Evolutionary conservation across 2,888 invertebrate genomes (phyloP).

Genomic region (Ptilodon capucinus): DNA sequence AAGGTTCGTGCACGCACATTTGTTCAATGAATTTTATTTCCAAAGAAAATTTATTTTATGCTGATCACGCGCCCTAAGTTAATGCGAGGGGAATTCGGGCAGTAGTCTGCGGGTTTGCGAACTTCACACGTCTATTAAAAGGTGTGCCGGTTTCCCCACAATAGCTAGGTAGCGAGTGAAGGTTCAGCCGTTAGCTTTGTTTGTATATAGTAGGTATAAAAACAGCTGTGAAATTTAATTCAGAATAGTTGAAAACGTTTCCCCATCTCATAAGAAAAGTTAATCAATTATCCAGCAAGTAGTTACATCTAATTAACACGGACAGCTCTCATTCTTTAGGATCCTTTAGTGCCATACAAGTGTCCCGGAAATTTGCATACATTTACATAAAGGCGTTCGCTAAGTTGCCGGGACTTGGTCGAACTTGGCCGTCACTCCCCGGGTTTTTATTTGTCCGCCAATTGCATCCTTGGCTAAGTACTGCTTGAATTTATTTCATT

Average conservation of each 20-base stretch:
- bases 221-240: too few species aligned
- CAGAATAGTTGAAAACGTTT: not conserved
- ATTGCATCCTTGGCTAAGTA: constrained; percentile 17
- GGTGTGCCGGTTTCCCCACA: too few species aligned
- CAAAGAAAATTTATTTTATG: too few species aligned
- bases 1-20: too few species aligned
- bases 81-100: too few species aligned
- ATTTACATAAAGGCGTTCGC: constrained; percentile 59
- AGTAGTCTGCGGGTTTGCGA: too few species aligned
- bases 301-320: constrained; percentile 22
- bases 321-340: constrained; percentile 31
- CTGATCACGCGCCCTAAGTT: too few species aligned
- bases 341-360: constrained; percentile 39
- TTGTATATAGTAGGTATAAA: too few species aligned
- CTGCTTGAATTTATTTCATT: constrained; percentile 30
- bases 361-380: constrained; percentile 58
- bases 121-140: too few species aligned
- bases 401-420: constrained; percentile 38
- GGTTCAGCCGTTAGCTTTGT: too few species aligned
- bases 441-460: constrained; percentile 31
- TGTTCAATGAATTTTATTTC: too few species aligned
- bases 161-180: too few species aligned
- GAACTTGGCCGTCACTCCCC: constrained; percentile 37
- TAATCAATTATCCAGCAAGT: constrained; percentile 9
- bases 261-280: not conserved